These are phyloP conservation scores for Myotis yumanensis DNA, from an alignment of 2,113 vertebrate species.

Conservation along the genomic window DNA sequence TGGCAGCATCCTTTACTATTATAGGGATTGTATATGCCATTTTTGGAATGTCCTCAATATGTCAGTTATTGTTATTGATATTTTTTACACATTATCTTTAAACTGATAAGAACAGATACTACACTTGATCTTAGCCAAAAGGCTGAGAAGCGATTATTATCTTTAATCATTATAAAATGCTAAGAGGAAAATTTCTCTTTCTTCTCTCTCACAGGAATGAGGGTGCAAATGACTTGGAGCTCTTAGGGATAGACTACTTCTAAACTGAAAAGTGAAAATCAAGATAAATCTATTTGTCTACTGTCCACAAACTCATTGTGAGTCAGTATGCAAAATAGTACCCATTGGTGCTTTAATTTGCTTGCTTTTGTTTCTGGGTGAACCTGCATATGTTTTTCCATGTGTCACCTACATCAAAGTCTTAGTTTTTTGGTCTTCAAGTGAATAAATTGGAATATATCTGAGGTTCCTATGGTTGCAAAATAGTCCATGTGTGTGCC, in stretches of 20 bases:
- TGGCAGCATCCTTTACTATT: accelerated
- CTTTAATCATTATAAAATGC: neutral
- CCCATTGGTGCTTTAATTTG: neutral
- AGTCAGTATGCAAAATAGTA: neutral
- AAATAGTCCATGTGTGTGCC: neutral
- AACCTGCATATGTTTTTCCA: neutral
- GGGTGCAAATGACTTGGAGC: neutral
- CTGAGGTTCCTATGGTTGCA: neutral
- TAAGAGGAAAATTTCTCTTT: neutral
- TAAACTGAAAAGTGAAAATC: neutral
- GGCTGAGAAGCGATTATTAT: too few species aligned
- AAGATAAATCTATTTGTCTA: neutral
- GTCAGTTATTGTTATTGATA: neutral
- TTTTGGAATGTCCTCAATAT: neutral
- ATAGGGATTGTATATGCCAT: neutral
- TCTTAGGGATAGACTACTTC: neutral
- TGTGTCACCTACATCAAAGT: neutral
- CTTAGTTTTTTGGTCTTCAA: neutral
- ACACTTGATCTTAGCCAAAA: too few species aligned
- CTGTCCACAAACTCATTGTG: neutral
- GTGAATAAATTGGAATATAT: neutral
- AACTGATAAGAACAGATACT: too few species aligned
- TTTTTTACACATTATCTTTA: neutral
- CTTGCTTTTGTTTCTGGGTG: neutral
- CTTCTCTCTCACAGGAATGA: neutral